These are phyloP conservation scores for Budorcas taxicolor DNA, from an alignment of 2,113 vertebrate species.

Conservation along the genomic window DNA sequence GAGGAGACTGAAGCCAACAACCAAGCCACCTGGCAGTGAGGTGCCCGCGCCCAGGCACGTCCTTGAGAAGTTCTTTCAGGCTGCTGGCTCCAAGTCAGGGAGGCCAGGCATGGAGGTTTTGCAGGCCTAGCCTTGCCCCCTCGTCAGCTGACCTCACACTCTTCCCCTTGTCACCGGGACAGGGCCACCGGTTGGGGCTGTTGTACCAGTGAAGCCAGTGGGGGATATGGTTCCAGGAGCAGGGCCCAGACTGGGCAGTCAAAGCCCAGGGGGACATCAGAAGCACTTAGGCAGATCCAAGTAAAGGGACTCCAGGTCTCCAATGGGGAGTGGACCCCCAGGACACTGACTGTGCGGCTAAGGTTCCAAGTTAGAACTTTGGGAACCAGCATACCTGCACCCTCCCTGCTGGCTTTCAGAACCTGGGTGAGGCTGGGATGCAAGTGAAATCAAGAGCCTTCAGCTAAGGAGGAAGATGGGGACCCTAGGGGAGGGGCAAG, in stretches of 20 bases:
- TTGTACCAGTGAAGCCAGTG: fast-evolving
- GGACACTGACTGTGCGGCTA: too few relatives aligned
- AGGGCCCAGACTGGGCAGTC: too few relatives aligned
- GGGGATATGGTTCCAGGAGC: neutral
- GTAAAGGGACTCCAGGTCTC: neutral
- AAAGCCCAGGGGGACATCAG: neutral
- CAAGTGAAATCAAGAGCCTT: neutral
- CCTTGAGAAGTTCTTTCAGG: neutral
- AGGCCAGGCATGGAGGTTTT: neutral
- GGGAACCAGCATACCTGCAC: fast-evolving
- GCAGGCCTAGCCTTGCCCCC: neutral
- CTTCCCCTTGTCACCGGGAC: too few relatives aligned
- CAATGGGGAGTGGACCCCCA: fast-evolving
- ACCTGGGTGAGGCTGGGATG: neutral
- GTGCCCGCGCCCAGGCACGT: fast-evolving
- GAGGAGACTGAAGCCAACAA: neutral
- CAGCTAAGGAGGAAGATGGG: neutral
- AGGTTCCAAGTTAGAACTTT: neutral
- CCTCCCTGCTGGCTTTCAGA: neutral
- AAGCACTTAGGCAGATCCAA: neutral
- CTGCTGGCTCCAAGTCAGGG: neutral
- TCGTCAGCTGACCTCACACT: neutral
- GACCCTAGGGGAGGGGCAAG: neutral
- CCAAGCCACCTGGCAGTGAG: neutral
- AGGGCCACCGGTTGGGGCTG: fast-evolving